Conservation (phyloP, 2,888 invertebrate species). For the Neuroscelio doddi region DNA sequence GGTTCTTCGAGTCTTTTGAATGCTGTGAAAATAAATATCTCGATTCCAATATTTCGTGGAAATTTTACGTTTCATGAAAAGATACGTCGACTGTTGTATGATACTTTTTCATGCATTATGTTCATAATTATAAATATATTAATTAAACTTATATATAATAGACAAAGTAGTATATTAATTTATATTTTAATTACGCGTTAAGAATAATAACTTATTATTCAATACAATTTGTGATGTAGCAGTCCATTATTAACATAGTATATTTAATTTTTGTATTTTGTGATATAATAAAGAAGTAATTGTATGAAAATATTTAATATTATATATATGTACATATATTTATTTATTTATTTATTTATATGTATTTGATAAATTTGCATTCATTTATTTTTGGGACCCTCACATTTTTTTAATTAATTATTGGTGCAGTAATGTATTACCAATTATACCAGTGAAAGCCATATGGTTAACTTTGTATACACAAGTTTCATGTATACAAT, state of each 20-base stretch:
- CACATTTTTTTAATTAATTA: slow-evolving; percentile 17
- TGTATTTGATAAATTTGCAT: background rate
- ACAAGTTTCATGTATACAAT: slow-evolving; percentile 62
- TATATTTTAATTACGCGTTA: too few species aligned
- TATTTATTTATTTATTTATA: too few species aligned
- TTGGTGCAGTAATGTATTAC: slow-evolving; percentile 16
- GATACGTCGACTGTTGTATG: background rate
- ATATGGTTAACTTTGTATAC: slow-evolving; percentile 70
- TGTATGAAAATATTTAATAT: too few species aligned
- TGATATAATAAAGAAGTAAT: too few species aligned
- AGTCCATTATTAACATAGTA: too few species aligned
- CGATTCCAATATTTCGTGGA: slow-evolving; percentile 54
- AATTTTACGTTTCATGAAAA: slow-evolving; percentile 16
- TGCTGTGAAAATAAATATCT: slow-evolving; percentile 59
- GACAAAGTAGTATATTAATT: too few species aligned
- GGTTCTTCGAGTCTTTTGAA: slow-evolving; percentile 51
- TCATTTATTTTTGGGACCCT: background rate
- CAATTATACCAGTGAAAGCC: slow-evolving; percentile 50
- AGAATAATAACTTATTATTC: too few species aligned
- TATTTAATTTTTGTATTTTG: too few species aligned
- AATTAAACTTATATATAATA: too few species aligned
- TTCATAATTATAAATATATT: too few species aligned
- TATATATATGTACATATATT: too few species aligned
- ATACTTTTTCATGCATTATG: background rate
- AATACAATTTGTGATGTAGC: too few species aligned